Base-by-base conservation (phyloP, 2,797 vertebrate genomes). In the Lepus townsendii region DNA sequence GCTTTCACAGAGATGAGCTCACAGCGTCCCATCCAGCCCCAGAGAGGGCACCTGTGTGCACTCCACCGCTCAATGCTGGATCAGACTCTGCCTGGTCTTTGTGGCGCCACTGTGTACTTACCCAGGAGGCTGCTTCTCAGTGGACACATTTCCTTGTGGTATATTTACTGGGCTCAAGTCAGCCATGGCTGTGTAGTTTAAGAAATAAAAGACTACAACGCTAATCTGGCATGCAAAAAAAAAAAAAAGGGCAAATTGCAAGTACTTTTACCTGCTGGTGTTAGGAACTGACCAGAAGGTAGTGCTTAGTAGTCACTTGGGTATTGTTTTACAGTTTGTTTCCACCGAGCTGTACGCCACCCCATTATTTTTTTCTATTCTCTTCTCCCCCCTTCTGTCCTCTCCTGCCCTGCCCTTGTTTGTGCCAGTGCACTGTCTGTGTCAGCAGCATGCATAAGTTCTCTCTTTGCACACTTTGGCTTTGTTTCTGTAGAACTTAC, bases 291-390 rank as follows among this genome's bases (percentile, higher is more conserved):
- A 63, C 60, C 32, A 72, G 88, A 80, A 83, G 24, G 9, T 91
- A 76, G 35, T 60, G n/a, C 52, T 50, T 69, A 54, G 35, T 42
- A 82, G 38, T 65, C 22, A 17, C 7, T 27, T 50, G 20, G 35
- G 20, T 66, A 32, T 24, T 78, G 11, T 63, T 77, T 95, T 66
- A 14, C 54, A 65, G 35, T 72, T 93, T 63, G 38, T 77, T 84
- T 69, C 42, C 27, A 65, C 35, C 68, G 30, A 66, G 32, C 7
- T 90, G 0, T 66, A 6, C 50, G 42, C 32, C 32, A 10, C 75
- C 19, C 7, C 6, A 4, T 14, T 11, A 5, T 5, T 4, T 30
- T 79, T 16, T 27, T n/a, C n/a, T n/a, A n/a, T 16, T 30, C 26
- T 7, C 16, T 73, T 30, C 5, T 30, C 13, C 1, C 8, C 5